These are phyloP conservation scores for Eupithecia dodoneata DNA, from an alignment of 2,888 invertebrate species.

Conservation along the genomic window DNA sequence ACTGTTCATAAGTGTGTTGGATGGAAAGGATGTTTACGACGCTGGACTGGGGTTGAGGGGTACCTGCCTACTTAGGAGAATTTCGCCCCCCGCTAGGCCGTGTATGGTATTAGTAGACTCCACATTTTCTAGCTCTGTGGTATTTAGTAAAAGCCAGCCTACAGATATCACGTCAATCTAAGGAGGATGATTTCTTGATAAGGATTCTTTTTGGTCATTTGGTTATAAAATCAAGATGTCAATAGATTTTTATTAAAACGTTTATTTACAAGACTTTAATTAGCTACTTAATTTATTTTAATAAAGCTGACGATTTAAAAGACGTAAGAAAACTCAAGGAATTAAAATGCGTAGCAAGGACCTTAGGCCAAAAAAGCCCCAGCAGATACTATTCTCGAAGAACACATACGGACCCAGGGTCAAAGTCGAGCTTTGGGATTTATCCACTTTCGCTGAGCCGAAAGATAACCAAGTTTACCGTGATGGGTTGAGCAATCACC, in stretches of 20 bases:
- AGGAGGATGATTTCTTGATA: too few relatives aligned
- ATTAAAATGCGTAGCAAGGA: conserved; percentile 59
- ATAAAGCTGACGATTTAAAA: background rate
- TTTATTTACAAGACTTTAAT: background rate
- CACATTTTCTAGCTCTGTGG: too few relatives aligned
- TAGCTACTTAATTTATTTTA: background rate
- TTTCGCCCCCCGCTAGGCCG: too few relatives aligned
- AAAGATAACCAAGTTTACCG: conserved; percentile 81
- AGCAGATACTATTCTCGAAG: conserved; percentile 76
- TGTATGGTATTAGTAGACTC: too few relatives aligned
- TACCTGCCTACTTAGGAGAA: too few relatives aligned
- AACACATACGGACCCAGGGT: conserved; percentile 68
- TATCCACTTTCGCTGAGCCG: conserved; percentile 66
- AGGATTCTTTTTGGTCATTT: background rate
- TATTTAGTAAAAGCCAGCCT: too few relatives aligned
- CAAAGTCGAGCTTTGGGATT: conserved; percentile 80
- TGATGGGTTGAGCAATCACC: conserved; percentile 72
- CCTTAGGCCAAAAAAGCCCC: conserved; percentile 73
- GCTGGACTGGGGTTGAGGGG: too few relatives aligned
- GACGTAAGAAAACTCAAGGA: background rate
- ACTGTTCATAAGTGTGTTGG: too few relatives aligned
- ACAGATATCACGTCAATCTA: too few relatives aligned
- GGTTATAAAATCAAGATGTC: background rate
- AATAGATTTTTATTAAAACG: background rate
- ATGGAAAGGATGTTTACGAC: too few relatives aligned